phyloP scores from a whole-genome alignment of 1,140 invertebrate species.

The Drosophila sulfurigaster region DNA sequence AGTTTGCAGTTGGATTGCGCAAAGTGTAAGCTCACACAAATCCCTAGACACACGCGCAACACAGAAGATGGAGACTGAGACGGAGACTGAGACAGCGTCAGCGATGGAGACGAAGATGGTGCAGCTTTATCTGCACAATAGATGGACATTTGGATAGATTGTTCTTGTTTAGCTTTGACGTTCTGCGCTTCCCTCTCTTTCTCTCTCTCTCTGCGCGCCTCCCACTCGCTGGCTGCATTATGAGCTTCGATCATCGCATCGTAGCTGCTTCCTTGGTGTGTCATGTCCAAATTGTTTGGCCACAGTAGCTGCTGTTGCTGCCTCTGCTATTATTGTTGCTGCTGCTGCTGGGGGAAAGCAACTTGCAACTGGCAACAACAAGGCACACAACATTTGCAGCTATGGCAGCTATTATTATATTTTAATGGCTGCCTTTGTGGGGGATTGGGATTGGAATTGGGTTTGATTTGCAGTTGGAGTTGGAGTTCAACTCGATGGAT shows the following conservation, averaged over 20 bases:
- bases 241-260: conserved; percentile 76
- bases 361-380: conserved; percentile 29
- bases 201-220: background rate
- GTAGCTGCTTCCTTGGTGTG: conserved; percentile 46
- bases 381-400: conserved; percentile 53
- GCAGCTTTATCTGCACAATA: conserved; percentile 82
- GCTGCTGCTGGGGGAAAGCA: conserved; percentile 18
- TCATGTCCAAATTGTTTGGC: conserved; percentile 75
- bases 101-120: conserved; percentile 47
- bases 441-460: conserved; percentile 55
- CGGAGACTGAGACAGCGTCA: background rate
- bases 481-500: background rate
- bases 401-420: conserved; percentile 78
- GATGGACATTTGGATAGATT: conserved; percentile 84
- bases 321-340: conserved; percentile 21
- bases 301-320: conserved; percentile 53
- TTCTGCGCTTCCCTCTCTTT: conserved; percentile 25
- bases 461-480: conserved; percentile 16
- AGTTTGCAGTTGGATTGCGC: conserved; percentile 57
- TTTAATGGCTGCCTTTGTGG: conserved; percentile 78
- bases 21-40: conserved; percentile 82
- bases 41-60: conserved; percentile 59
- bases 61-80: conserved; percentile 2
- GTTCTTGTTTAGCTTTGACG: conserved; percentile 83
- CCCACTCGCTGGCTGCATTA: conserved; percentile 49